Evolutionary conservation across 2,797 vertebrate species (phyloP).

Genomic region (Denticeps clupeoides): DNA sequence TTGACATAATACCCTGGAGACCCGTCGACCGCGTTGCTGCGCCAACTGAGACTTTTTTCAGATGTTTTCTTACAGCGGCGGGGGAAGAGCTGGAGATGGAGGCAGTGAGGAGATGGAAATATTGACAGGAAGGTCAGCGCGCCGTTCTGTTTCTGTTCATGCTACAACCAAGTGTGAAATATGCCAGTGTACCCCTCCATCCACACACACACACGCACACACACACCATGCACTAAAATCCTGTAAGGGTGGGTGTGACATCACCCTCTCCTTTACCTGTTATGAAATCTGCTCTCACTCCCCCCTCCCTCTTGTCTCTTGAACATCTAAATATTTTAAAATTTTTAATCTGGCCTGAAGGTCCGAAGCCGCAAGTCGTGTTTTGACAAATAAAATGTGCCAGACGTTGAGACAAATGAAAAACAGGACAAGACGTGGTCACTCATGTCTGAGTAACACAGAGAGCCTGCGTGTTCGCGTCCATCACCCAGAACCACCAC

Average conservation of each 20-base stretch:
- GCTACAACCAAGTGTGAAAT: neutral
- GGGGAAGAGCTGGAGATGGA: neutral
- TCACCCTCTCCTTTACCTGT: neutral
- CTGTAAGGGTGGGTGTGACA: too few species aligned
- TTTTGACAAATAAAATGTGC: conserved; percentile 5
- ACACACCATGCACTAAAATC: too few species aligned
- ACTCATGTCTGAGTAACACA: conserved; percentile 13
- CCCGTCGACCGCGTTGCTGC: neutral
- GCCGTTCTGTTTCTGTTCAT: neutral
- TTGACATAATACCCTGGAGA: conserved; percentile 10
- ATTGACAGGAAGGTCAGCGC: conserved; percentile 9
- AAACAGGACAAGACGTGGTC: conserved; percentile 20
- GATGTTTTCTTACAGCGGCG: too few species aligned
- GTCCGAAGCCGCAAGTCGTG: conserved; percentile 6
- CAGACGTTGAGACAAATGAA: conserved; percentile 23
- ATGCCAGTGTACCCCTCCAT: neutral
- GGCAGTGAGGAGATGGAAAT: conserved; percentile 35
- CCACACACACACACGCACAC: neutral
- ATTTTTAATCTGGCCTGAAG: conserved; percentile 12
- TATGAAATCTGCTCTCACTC: neutral
- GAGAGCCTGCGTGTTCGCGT: conserved; percentile 24
- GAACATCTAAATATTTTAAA: conserved; percentile 11
- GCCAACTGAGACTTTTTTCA: conserved; percentile 8
- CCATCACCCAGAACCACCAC: conserved; percentile 6
- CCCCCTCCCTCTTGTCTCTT: conserved; percentile 1